Percentiles rank a stretch among this genome's conserved stretches.
Evolutionary conservation across 2,888 invertebrate species (phyloP).

Genomic region (Saturnia japonica): DNA sequence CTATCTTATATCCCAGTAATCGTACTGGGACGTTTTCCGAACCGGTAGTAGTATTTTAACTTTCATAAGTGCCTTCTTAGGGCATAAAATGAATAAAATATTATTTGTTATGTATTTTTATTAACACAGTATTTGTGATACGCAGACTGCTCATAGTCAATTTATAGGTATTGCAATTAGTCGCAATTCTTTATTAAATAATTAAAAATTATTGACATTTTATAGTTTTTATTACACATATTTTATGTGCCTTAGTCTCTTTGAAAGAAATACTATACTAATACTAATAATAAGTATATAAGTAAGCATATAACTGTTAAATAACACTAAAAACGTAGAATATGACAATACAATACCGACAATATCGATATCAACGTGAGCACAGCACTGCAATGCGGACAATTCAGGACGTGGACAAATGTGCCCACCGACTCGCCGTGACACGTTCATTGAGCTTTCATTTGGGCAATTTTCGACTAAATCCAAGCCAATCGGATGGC

Average conservation of each 20-base stretch:
- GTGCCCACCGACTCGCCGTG: slow-evolving; percentile 72
- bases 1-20: too few relatives aligned
- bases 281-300: too few relatives aligned
- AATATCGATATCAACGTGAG: slow-evolving; percentile 49
- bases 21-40: too few relatives aligned
- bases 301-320: neutral
- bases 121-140: too few relatives aligned
- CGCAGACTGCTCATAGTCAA: too few relatives aligned
- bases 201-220: too few relatives aligned
- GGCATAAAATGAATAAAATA: too few relatives aligned
- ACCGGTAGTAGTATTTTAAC: too few relatives aligned
- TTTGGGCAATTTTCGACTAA: slow-evolving; percentile 80
- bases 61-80: too few relatives aligned
- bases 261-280: neutral
- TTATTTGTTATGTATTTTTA: too few relatives aligned
- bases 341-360: neutral
- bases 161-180: too few relatives aligned
- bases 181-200: too few relatives aligned
- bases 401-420: slow-evolving; percentile 78
- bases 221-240: neutral
- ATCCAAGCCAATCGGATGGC: slow-evolving; percentile 71
- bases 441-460: slow-evolving; percentile 81
- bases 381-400: slow-evolving; percentile 76
- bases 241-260: neutral
- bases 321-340: neutral